Evolutionary conservation across 2,113 vertebrate genomes (phyloP).

Genomic region (Symphodus melops): DNA sequence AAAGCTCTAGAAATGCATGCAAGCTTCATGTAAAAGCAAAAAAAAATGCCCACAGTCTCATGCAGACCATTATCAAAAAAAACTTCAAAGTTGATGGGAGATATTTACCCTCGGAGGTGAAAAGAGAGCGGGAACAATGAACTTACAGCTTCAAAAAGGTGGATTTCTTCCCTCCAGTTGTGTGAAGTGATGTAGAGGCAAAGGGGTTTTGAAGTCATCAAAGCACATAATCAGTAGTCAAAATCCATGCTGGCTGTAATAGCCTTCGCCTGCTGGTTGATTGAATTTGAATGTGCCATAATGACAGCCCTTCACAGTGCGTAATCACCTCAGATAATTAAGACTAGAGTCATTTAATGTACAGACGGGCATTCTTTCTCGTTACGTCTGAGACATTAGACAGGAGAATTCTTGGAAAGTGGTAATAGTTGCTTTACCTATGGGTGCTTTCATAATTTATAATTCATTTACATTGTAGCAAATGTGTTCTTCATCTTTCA

Average conservation of each 20-base stretch:
- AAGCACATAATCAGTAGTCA: constrained; percentile 74
- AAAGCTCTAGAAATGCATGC: constrained; percentile 21
- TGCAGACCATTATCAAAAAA: constrained; percentile 19
- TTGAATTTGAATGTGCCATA: constrained; percentile 69
- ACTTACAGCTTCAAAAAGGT: constrained; percentile 7
- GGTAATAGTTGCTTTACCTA: constrained; percentile 2
- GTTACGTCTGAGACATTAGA: constrained; percentile 6
- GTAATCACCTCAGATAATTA: constrained; percentile 70
- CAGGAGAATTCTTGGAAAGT: not conserved
- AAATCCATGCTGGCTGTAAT: constrained; percentile 73
- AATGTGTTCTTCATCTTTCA: not conserved
- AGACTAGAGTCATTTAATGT: constrained; percentile 44
- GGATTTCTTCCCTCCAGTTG: constrained; percentile 19
- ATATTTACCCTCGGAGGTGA: constrained; percentile 4
- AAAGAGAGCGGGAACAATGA: constrained; percentile 16
- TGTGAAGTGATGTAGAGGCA: constrained; percentile 27
- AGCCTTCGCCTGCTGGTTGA: constrained; percentile 65
- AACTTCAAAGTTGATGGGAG: constrained; percentile 5
- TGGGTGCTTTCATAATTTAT: not conserved
- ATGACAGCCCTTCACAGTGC: constrained; percentile 65
- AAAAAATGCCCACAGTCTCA: not conserved
- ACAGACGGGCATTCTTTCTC: constrained; percentile 24
- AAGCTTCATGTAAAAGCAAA: constrained; percentile 11
- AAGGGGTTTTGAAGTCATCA: constrained; percentile 58
- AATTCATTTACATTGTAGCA: not conserved